Evolutionary conservation across 2,888 invertebrate genomes (phyloP).

Genomic region (Molanna angustata): DNA sequence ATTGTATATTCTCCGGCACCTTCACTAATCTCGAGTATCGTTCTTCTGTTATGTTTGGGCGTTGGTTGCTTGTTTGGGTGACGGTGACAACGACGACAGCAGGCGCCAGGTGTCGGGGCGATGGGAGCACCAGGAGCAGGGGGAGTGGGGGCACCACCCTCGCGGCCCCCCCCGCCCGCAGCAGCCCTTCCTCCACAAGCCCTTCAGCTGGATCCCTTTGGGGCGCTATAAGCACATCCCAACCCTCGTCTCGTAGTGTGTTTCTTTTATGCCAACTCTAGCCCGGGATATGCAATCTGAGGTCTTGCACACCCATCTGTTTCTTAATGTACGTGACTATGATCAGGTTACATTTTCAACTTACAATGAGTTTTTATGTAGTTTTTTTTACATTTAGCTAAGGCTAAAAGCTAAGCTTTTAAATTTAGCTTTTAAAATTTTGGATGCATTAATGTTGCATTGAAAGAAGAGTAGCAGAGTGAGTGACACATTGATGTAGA

Average conservation of each 20-base stretch:
- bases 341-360: too few species aligned
- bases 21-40: neutral
- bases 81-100: constrained; percentile 25
- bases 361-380: constrained; percentile 5
- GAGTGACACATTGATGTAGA: too few species aligned
- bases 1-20: too few species aligned
- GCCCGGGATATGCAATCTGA: constrained; percentile 4
- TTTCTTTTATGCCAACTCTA: neutral
- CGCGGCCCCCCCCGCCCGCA: constrained; percentile 26
- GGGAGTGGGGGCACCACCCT: constrained; percentile 16
- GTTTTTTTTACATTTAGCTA: too few species aligned
- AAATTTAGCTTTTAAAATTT: too few species aligned
- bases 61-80: neutral
- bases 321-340: constrained; percentile 26
- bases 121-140: constrained; percentile 10
- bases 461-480: too few species aligned
- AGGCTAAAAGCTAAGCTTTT: too few species aligned
- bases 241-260: neutral
- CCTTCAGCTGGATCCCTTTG: constrained; percentile 31
- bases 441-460: too few species aligned
- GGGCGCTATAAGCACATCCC: constrained; percentile 27
- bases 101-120: constrained; percentile 19
- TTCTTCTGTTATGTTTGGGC: neutral
- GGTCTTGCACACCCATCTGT: constrained; percentile 23
- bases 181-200: constrained; percentile 18